These are phyloP conservation scores for Falco naumanni DNA, from an alignment of 2,797 vertebrate genomes.

Conservation along the genomic window DNA sequence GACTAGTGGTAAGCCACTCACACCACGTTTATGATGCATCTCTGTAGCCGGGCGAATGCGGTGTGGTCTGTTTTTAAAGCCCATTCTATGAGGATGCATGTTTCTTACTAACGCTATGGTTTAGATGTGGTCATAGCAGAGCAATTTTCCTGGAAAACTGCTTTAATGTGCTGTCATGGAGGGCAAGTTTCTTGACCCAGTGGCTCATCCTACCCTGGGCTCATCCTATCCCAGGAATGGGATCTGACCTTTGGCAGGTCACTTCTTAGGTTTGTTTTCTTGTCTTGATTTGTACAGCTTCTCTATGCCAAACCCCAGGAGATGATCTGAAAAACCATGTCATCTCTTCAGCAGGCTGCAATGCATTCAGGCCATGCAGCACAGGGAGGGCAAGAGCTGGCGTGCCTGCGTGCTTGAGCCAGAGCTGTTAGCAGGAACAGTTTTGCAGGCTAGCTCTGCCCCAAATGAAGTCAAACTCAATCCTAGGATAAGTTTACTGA, in stretches of 20 bases:
- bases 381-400: background rate
- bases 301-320: background rate
- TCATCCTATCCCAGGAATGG: background rate
- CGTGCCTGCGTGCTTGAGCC: background rate
- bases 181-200: background rate
- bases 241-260: background rate
- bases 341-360: background rate
- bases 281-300: background rate
- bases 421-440: background rate
- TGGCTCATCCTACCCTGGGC: slow-evolving; percentile 27
- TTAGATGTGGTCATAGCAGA: slow-evolving; percentile 47
- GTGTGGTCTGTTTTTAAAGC: slow-evolving; percentile 27
- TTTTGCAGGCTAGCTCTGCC: background rate
- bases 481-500: background rate
- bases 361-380: rapidly evolving
- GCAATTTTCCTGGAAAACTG: slow-evolving; percentile 53
- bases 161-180: background rate
- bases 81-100: background rate
- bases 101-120: slow-evolving; percentile 12
- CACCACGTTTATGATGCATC: background rate
- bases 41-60: rapidly evolving
- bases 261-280: background rate
- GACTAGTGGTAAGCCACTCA: slow-evolving; percentile 40
- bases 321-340: background rate
- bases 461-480: background rate